Conservation (phyloP, 2,888 invertebrate genomes). For the Lithophane socia region DNA sequence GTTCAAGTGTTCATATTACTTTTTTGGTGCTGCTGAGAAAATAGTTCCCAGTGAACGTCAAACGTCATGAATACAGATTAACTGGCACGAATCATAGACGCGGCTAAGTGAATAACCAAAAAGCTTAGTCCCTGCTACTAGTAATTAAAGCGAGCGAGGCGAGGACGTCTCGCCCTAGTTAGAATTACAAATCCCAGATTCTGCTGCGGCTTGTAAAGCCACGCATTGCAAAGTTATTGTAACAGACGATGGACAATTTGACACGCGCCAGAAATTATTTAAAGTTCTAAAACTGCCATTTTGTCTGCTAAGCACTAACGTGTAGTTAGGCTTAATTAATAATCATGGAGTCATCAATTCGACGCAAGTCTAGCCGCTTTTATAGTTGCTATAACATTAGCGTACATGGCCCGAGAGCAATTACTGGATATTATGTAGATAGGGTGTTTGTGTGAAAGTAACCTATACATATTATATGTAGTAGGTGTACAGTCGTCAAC, state of each 20-base stretch:
- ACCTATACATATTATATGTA: slow-evolving; percentile 12
- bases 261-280: slow-evolving; percentile 39
- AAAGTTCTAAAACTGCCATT: slow-evolving; percentile 38
- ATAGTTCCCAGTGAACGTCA: slow-evolving; percentile 42
- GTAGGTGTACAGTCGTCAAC: slow-evolving; percentile 21
- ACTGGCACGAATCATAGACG: slow-evolving; percentile 60
- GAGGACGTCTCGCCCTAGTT: slow-evolving; percentile 65
- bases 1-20: slow-evolving; percentile 36
- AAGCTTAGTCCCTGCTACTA: slow-evolving; percentile 61
- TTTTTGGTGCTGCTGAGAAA: slow-evolving; percentile 42
- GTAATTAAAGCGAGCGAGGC: slow-evolving; percentile 55
- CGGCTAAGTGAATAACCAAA: slow-evolving; percentile 65
- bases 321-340: slow-evolving; percentile 49
- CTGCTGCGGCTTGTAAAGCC: slow-evolving; percentile 68
- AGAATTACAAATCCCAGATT: slow-evolving; percentile 78
- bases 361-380: slow-evolving; percentile 20
- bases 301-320: slow-evolving; percentile 19
- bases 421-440: slow-evolving; percentile 36
- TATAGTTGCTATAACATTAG: slow-evolving; percentile 41
- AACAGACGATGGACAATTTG: slow-evolving; percentile 37
- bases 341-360: slow-evolving; percentile 42
- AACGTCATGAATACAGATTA: slow-evolving; percentile 68
- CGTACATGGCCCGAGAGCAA: slow-evolving; percentile 29
- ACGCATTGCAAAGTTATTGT: slow-evolving; percentile 60
- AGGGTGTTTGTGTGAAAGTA: slow-evolving; percentile 23